phyloP scores from a whole-genome alignment of 1,140 invertebrate species.

The Drosophila nikananu region DNA sequence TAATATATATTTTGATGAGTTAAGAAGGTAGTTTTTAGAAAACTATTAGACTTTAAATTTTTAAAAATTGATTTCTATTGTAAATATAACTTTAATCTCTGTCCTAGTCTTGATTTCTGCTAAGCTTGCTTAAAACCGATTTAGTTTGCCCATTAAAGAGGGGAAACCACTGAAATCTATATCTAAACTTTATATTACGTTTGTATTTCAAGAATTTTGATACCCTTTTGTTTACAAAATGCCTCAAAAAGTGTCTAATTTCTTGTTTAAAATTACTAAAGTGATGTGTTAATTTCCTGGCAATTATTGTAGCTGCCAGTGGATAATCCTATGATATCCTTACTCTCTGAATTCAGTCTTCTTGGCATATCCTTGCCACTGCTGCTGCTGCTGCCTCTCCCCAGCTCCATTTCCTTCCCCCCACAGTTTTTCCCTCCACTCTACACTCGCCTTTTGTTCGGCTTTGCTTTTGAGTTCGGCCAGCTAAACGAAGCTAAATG shows the following conservation, averaged over 20 bases:
- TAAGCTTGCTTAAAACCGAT: neutral
- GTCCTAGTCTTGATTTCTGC: neutral
- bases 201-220: too few species aligned
- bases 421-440: neutral
- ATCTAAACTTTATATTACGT: neutral
- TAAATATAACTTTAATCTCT: neutral
- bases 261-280: neutral
- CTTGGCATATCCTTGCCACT: slow-evolving; percentile 8
- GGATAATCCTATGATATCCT: slow-evolving; percentile 30
- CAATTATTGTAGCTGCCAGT: slow-evolving; percentile 3
- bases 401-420: slow-evolving; percentile 3
- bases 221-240: neutral
- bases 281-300: slow-evolving; percentile 18
- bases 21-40: neutral
- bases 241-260: neutral
- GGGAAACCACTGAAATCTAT: neutral
- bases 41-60: too few species aligned
- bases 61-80: neutral
- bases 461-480: slow-evolving; percentile 21
- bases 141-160: too few species aligned
- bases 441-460: slow-evolving; percentile 11
- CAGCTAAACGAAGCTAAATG: slow-evolving; percentile 45
- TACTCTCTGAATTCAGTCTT: slow-evolving; percentile 15
- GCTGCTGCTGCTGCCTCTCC: neutral
- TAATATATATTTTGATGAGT: neutral